Base-by-base conservation (phyloP, 2,888 invertebrate genomes). In the Anodontia alba region DNA sequence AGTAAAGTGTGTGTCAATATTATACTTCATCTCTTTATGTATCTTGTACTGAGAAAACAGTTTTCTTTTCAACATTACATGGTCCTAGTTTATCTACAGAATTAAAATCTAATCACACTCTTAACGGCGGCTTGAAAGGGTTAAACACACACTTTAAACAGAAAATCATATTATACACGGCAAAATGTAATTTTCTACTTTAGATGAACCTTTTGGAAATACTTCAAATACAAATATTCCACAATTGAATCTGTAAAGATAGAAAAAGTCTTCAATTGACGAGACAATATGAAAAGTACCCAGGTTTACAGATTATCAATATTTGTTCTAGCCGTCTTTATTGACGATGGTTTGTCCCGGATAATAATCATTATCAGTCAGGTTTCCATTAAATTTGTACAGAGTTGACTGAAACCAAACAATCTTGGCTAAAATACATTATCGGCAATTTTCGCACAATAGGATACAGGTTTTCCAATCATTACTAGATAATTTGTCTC, bases 91-190 rank as follows among this genome's bases (percentile, higher is more conserved):
- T 62, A 62, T 62, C 62, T 31, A 33, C 20, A 62, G 33, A 62
- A 62, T 62, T 62, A 62, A 62, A 62, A 62, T 62, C 62, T 62
- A 62, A 62, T 62, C 62, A 62, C 33, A 31, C 31, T 62, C 62
- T 62, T 33, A n/a, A 62, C 31, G 1, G 33, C 20, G 17, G 31
- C 33, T 33, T 33, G 17, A 62, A 62, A 62, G 62, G 62, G 62
- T 62, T 62, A 62, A 62, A 62, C 29, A 62, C 33, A 62, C 62
- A 62, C 62, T 62, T 62, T 62, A 62, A 62, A 62, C 62, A 33
- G 62, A 62, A 62, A 62, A 62, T 62, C 62, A 62, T 62, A 62
- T 62, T 62, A 33, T 62, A 62, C 33, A 33, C 33, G 10, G 54
- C 26, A 33, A 62, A 62, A 33, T 62, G 62, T 62, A 62, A 62